Evolutionary conservation across 1,140 invertebrate genomes (phyloP), one percentile per base, ranked within the genome.

Genomic region (Trachymyrmex septentrionalis): DNA sequence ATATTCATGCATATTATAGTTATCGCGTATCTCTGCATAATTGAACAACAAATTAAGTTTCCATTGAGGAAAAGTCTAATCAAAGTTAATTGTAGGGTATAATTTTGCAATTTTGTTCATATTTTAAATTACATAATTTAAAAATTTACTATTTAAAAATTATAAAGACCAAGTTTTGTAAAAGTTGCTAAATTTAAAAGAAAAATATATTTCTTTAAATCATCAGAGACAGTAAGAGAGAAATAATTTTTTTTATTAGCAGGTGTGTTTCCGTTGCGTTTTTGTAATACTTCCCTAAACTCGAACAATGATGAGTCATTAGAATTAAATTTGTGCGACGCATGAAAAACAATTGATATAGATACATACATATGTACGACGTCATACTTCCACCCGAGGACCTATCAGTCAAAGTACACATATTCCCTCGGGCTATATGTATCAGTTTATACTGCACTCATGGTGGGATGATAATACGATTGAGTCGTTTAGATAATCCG

Each of bases 401-500:
- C 6, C 53, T 55, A n/a, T n/a, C n/a, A n/a, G 14, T 7, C 27
- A 1, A 61, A 61, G 80, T 73, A 48, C 55, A 24, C 27, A 30
- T n/a, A 38, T 61, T n/a, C 69, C 2, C 27, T 34, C 2, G 27
- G 3, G 5, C 2, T 59, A 73, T 7, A 44, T 44, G 2, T 44
- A 61, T 50, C 38, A 27, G 80, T 84, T 14, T 69, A 38, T 27
- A 75, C 55, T 48, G 38, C 30, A 73, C 38, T 12, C 50, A 34
- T 57, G 30, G n/a, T 7, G n/a, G 55, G 12, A 19, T 30, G n/a
- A 72, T 73, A 73, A 61, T n/a, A 24, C 6, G 34, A 24, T 71
- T 9, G 48, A 24, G 55, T 14, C 14, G 7, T 24, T 71, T 55
- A 38, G 64, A 34, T 61, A 82, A 24, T 82, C 10, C 12, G 24